These are phyloP conservation scores for Paguma larvata DNA, from an alignment of 2,797 vertebrate species.

Conservation along the genomic window DNA sequence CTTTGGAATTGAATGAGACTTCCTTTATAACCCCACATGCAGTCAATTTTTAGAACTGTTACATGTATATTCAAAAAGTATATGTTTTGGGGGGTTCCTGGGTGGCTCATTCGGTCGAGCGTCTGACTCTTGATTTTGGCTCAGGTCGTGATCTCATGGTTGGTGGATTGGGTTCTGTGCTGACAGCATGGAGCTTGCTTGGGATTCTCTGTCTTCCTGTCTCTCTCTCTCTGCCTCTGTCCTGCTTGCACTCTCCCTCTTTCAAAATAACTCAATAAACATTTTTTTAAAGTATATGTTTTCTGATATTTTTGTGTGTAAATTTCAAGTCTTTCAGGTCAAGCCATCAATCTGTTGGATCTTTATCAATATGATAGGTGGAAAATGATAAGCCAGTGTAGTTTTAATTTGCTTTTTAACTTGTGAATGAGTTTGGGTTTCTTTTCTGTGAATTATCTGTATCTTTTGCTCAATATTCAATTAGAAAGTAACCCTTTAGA, in stretches of 20 bases:
- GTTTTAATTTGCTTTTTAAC: not conserved
- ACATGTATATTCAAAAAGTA: not conserved
- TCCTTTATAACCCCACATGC: not conserved
- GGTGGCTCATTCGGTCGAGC: no score
- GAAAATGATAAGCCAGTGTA: not conserved
- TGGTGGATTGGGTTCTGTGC: no score
- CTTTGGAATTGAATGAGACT: not conserved
- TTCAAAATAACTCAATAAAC: no score
- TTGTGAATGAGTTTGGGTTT: not conserved
- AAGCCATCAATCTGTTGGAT: not conserved
- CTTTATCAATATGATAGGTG: not conserved
- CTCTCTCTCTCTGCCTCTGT: no score
- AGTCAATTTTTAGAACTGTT: not conserved
- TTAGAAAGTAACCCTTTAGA: not conserved
- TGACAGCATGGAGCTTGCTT: no score
- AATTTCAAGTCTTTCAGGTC: not conserved
- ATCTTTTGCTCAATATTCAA: not conserved
- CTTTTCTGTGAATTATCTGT: conserved; percentile 8
- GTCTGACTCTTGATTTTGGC: no score
- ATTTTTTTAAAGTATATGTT: no score
- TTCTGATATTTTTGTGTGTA: not conserved
- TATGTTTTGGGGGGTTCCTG: not conserved
- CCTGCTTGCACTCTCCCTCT: no score
- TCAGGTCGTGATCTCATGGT: no score
- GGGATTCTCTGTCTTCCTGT: no score